Conservation (phyloP, 2,113 vertebrate genomes). For the Sphaerodactylus townsendi region DNA sequence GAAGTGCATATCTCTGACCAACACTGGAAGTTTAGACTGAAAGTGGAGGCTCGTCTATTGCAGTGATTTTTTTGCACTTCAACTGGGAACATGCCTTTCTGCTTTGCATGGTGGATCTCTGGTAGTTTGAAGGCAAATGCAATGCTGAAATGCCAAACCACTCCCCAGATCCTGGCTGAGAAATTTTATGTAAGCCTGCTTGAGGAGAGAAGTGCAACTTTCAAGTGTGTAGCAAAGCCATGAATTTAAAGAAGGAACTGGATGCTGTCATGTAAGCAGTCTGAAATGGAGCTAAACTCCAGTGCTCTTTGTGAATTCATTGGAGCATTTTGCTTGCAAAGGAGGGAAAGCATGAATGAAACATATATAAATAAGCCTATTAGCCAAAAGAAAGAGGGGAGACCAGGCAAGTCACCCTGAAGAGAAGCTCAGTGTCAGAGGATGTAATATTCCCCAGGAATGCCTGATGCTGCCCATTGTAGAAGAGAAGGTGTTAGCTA, state of each 20-base stretch:
- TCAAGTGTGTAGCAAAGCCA: accelerated
- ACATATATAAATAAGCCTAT: not conserved
- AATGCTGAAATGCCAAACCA: not conserved
- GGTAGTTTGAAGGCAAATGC: constrained; percentile 1
- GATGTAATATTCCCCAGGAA: not conserved
- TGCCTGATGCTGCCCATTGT: not conserved
- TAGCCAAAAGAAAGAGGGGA: not conserved
- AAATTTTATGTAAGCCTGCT: not conserved
- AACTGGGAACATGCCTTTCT: not conserved
- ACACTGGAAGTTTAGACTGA: constrained; percentile 5
- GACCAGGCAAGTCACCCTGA: not conserved
- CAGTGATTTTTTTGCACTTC: constrained; percentile 35
- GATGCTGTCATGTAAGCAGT: constrained; percentile 5
- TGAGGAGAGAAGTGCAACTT: not conserved
- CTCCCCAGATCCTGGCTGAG: not conserved
- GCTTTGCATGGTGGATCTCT: not conserved
- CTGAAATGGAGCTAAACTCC: not conserved
- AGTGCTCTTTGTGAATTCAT: not conserved
- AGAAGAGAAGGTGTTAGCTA: not conserved
- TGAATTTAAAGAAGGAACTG: accelerated
- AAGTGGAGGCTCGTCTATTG: constrained; percentile 16
- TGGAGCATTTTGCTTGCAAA: not conserved
- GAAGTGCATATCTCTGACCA: not conserved
- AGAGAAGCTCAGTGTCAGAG: not conserved
- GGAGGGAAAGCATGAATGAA: not conserved